Evolutionary conservation across 2,113 vertebrate species (phyloP).

Genomic region (Erythrolamprus reginae): DNA sequence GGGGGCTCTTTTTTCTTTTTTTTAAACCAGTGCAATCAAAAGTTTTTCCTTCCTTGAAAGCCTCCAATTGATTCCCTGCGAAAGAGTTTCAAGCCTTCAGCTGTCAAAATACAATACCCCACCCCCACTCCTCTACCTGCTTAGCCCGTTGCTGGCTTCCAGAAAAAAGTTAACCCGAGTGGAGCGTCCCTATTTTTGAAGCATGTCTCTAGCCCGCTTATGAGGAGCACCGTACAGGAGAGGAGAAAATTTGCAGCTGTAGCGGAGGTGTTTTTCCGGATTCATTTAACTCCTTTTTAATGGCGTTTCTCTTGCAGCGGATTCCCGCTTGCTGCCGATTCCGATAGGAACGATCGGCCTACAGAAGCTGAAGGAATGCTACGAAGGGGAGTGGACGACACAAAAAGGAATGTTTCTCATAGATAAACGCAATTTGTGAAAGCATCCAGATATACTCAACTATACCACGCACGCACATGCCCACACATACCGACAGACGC

Average conservation of each 20-base stretch:
- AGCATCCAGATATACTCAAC: constrained; percentile 44
- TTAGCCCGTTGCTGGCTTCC: constrained; percentile 2
- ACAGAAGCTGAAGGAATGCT: constrained; percentile 33
- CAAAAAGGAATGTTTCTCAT: constrained; percentile 33
- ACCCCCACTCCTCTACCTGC: accelerated
- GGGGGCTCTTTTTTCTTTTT: neutral
- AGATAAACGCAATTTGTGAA: constrained; percentile 47
- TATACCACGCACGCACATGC: neutral
- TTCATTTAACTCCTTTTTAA: constrained; percentile 59
- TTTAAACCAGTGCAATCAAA: neutral
- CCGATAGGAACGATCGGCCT: constrained; percentile 47
- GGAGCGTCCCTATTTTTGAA: neutral
- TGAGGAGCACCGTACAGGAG: constrained; percentile 11
- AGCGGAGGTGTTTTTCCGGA: constrained; percentile 54
- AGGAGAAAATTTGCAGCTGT: neutral
- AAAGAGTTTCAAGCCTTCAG: neutral
- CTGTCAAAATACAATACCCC: neutral
- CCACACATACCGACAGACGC: neutral
- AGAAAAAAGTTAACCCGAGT: neutral
- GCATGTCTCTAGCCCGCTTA: constrained; percentile 23
- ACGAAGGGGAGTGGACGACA: constrained; percentile 40
- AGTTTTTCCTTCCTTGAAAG: constrained; percentile 14
- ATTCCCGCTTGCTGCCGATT: constrained; percentile 41
- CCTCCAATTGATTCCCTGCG: neutral
- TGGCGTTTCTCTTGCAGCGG: constrained; percentile 61